phyloP scores from a whole-genome alignment of 2,113 vertebrate genomes.

The Phaetusa simplex region DNA sequence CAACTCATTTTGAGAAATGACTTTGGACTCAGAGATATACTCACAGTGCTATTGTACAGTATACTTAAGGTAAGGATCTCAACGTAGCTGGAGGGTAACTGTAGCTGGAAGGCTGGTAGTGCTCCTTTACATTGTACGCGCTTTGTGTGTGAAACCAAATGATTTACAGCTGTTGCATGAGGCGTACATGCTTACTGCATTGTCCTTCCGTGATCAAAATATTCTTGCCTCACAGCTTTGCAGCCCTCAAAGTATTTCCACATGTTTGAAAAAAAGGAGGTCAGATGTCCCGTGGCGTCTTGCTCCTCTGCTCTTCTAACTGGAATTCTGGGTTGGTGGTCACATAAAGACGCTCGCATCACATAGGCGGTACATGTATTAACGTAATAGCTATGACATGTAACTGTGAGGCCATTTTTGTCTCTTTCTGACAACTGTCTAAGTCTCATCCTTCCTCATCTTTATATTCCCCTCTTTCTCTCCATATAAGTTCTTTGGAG shows the following conservation, averaged over 20 bases:
- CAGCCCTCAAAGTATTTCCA: neutral
- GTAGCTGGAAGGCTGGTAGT: neutral
- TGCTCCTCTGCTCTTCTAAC: neutral
- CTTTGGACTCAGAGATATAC: neutral
- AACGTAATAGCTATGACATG: neutral
- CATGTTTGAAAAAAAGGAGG: neutral
- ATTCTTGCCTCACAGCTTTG: neutral
- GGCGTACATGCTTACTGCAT: neutral
- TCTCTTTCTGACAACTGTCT: neutral
- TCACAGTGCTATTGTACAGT: neutral
- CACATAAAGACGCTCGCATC: neutral
- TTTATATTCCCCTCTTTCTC: neutral
- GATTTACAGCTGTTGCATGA: neutral
- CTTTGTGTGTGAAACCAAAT: neutral
- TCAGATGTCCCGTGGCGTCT: neutral
- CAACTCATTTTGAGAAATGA: neutral
- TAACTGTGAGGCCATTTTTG: neutral
- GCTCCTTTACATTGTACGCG: neutral
- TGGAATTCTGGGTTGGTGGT: neutral
- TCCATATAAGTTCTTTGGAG: neutral
- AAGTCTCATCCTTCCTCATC: neutral
- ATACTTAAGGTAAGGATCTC: neutral
- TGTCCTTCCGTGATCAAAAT: neutral
- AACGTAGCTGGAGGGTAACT: neutral
- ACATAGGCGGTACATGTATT: rapidly evolving